A percentile compares a stretch with the other conserved stretches of the same genome.
Evolutionary conservation across 2,888 invertebrate species (phyloP).

Genomic region (Exocentrus adspersus): DNA sequence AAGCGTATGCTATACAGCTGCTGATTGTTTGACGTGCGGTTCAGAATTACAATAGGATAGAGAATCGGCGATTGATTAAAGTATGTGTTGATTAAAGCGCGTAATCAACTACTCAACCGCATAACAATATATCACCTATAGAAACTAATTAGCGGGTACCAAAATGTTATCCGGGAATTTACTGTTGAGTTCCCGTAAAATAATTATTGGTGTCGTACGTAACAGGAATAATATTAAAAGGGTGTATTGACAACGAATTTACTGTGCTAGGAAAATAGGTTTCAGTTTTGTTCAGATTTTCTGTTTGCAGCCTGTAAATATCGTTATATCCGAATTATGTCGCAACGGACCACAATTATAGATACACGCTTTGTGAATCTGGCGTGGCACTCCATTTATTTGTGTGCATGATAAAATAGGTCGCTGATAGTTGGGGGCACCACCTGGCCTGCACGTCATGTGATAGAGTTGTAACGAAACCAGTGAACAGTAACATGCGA

Average conservation of each 20-base stretch:
- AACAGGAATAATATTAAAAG: too few relatives aligned
- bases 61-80: constrained; percentile 9
- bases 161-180: constrained; percentile 7
- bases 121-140: constrained; percentile 11
- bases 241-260: too few relatives aligned
- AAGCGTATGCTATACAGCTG: neutral
- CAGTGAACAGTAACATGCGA: constrained; percentile 8
- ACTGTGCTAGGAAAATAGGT: too few relatives aligned
- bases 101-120: neutral
- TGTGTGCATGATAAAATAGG: constrained; percentile 13
- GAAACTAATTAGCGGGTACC: constrained; percentile 7
- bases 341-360: neutral
- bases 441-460: constrained; percentile 12
- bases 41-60: neutral
- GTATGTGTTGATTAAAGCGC: constrained; percentile 1
- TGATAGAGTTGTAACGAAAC: neutral
- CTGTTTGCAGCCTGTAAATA: too few relatives aligned
- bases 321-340: neutral
- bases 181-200: neutral
- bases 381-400: constrained; percentile 4
- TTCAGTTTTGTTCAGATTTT: too few relatives aligned
- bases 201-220: too few relatives aligned
- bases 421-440: constrained; percentile 8
- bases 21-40: neutral
- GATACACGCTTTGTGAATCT: neutral